Conservation (phyloP, 2,888 invertebrate species). For the Timema cristinae region DNA sequence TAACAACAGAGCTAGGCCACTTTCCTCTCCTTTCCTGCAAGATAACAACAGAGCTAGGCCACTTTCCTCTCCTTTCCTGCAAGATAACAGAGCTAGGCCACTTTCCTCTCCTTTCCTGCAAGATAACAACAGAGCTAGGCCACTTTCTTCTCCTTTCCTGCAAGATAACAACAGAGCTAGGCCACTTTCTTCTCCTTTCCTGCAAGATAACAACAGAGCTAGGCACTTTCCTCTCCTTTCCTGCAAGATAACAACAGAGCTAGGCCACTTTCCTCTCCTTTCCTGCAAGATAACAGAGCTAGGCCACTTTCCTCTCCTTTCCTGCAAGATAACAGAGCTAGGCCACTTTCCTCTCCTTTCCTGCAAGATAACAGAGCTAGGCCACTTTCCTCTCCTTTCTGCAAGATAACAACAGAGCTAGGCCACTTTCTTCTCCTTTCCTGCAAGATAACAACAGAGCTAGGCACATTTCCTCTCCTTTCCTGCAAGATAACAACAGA, state of each 20-base stretch:
- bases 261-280: slow-evolving; percentile 53
- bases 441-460: slow-evolving; percentile 44
- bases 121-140: slow-evolving; percentile 25
- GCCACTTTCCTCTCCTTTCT: slow-evolving; percentile 58
- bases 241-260: slow-evolving; percentile 44
- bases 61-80: slow-evolving; percentile 64
- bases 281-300: slow-evolving; percentile 48
- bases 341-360: slow-evolving; percentile 57
- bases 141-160: slow-evolving; percentile 64
- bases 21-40: slow-evolving; percentile 66
- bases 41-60: too few relatives aligned
- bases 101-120: slow-evolving; percentile 65
- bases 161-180: slow-evolving; percentile 32
- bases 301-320: slow-evolving; percentile 57
- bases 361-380: slow-evolving; percentile 44
- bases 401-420: slow-evolving; percentile 34
- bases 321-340: slow-evolving; percentile 44
- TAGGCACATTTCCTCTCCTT: slow-evolving; percentile 53
- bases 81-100: slow-evolving; percentile 32
- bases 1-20: too few relatives aligned
- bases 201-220: slow-evolving; percentile 40
- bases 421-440: slow-evolving; percentile 57
- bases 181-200: slow-evolving; percentile 61
- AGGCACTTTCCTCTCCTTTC: slow-evolving; percentile 57
- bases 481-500: slow-evolving; percentile 48